These are phyloP conservation scores for Pemphredon lugubris DNA, from an alignment of 2,888 invertebrate genomes.

Conservation along the genomic window DNA sequence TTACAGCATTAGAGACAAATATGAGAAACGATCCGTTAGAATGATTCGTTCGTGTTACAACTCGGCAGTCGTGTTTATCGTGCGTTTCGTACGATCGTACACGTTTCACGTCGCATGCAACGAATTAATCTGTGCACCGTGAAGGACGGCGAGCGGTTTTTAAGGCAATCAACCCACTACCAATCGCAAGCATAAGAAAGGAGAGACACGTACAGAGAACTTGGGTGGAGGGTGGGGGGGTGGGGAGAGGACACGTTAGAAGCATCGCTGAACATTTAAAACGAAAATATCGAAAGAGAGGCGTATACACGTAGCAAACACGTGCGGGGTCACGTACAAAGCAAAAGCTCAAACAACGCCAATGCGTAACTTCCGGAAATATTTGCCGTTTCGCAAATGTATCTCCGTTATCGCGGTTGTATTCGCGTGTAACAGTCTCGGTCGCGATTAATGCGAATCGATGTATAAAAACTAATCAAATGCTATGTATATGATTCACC, in stretches of 20 bases:
- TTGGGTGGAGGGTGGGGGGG: too few relatives aligned
- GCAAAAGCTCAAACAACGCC: slow-evolving; percentile 51
- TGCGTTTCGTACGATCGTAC: slow-evolving; percentile 48
- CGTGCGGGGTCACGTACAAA: slow-evolving; percentile 59
- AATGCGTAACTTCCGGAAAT: slow-evolving; percentile 34
- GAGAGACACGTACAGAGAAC: slow-evolving; percentile 34
- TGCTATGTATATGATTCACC: too few relatives aligned
- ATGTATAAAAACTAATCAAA: too few relatives aligned
- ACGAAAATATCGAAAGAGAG: slow-evolving; percentile 40
- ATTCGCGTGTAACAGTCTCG: too few relatives aligned
- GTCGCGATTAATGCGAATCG: too few relatives aligned
- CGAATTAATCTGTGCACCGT: slow-evolving; percentile 53
- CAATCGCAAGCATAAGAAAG: slow-evolving; percentile 61
- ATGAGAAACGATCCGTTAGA: neutral
- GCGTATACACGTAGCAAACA: slow-evolving; percentile 55
- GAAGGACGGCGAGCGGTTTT: slow-evolving; percentile 61
- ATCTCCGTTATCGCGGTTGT: too few relatives aligned
- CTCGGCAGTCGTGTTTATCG: slow-evolving; percentile 35
- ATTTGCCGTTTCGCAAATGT: too few relatives aligned
- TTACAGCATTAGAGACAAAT: too few relatives aligned
- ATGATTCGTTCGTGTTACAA: slow-evolving; percentile 10
- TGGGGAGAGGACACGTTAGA: slow-evolving; percentile 32
- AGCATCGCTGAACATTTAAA: slow-evolving; percentile 42
- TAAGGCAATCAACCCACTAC: slow-evolving; percentile 56
- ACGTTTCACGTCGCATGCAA: slow-evolving; percentile 56